A percentile compares a stretch with the other conserved stretches of the same genome.
Evolutionary conservation across 2,113 vertebrate species (phyloP).

Genomic region (Oreochromis niloticus): DNA sequence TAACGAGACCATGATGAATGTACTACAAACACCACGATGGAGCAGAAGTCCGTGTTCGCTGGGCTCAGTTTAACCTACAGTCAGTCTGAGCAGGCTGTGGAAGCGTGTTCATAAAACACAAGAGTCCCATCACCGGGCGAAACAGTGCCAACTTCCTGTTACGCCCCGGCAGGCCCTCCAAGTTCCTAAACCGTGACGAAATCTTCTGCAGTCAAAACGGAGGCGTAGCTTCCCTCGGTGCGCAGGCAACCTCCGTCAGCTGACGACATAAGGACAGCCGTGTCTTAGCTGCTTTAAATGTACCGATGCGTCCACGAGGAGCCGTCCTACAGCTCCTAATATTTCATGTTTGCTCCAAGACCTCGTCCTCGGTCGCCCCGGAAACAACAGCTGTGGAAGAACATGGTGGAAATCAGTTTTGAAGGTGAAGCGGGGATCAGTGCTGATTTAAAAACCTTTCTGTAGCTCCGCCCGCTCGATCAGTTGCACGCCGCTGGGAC

Average conservation of each 20-base stretch:
- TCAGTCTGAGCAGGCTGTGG: background rate
- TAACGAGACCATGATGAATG: background rate
- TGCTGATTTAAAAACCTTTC: background rate
- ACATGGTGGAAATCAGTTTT: background rate
- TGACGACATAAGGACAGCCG: background rate
- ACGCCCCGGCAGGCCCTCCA: background rate
- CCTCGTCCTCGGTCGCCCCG: background rate
- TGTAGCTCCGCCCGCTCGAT: background rate
- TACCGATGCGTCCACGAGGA: background rate
- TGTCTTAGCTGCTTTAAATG: background rate
- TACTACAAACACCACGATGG: background rate
- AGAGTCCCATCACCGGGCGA: background rate
- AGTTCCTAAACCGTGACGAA: background rate
- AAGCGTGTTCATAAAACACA: background rate
- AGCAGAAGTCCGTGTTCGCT: background rate
- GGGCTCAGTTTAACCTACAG: background rate
- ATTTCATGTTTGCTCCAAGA: background rate
- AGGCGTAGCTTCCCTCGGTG: background rate
- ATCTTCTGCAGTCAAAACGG: background rate
- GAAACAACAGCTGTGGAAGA: background rate
- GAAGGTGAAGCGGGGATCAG: background rate
- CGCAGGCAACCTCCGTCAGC: background rate
- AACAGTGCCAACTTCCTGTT: background rate
- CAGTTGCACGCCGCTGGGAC: no score
- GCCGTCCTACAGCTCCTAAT: background rate